Evolutionary conservation across 2,797 vertebrate species (phyloP), one percentile per base, ranked within the genome.

Genomic region (Pipistrellus pygmaeus): DNA sequence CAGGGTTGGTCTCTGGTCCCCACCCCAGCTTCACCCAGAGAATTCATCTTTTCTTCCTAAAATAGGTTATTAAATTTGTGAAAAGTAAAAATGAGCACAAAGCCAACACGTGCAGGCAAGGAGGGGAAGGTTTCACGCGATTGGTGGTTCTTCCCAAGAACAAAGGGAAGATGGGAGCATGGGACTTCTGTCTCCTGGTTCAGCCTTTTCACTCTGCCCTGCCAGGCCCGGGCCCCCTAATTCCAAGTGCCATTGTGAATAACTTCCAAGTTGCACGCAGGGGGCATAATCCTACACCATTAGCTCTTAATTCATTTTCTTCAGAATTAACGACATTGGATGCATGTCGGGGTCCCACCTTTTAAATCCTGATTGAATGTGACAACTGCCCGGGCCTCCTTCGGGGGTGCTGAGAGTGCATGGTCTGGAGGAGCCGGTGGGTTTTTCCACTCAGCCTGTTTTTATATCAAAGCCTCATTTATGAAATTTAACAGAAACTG

Each of bases 381-480:
- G 93, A 96, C 85, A 90, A 69, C 77, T n/a, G 8, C 35, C 91
- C 57, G 0, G 12, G 30, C 27, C 80, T 48, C 77, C 71, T 92
- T 4, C 0, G 9, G 27, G n/a, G 44, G 30, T 2, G 20, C 9
- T 2, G 51, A 13, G 53, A 85, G 6, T 0, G 44, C 23, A 0
- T 5, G 6, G 3, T 23, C 4, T 0, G 32, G 27, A 64, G 69
- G 10, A 62, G 38, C 12, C 0, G 0, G 21, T 6, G 7, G 13
- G 27, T 10, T 83, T 81, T 92, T 68, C 87, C 0, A 0, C 51
- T 41, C 5, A 1, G 71, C n/a, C 57, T 53, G 85, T 23, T 87
- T 66, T n/a, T 7, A 35, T 21, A 46, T 5, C 5, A 78, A 78
- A 78, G 15, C 23, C 87, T 78, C 1, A 23, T 89, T 71, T 69